These are phyloP conservation scores for Fundulus diaphanus DNA, from an alignment of 2,797 vertebrate genomes.

Conservation along the genomic window DNA sequence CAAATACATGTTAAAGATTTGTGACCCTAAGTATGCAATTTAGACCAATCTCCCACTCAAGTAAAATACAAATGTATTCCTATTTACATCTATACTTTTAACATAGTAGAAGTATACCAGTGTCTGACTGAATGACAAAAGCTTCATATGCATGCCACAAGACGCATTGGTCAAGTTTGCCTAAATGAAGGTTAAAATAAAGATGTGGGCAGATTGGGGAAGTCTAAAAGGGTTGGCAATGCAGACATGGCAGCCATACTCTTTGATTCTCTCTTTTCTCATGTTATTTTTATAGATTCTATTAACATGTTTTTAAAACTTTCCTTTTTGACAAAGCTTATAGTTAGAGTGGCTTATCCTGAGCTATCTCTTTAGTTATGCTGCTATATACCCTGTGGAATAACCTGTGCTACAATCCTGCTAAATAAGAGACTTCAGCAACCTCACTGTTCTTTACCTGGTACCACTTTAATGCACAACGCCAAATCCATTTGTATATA, in stretches of 20 bases:
- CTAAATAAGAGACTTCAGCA: no score
- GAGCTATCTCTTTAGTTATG: no score
- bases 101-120: neutral
- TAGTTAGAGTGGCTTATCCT: no score
- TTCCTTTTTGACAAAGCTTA: no score
- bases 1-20: neutral
- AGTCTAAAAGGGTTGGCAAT: neutral
- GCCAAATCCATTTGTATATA: no score
- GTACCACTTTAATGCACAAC: no score
- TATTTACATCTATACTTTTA: neutral
- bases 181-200: neutral
- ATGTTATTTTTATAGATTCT: neutral
- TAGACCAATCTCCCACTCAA: neutral
- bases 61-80: neutral
- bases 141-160: neutral
- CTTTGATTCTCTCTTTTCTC: neutral
- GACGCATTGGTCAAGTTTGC: neutral
- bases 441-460: no score
- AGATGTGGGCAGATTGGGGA: neutral
- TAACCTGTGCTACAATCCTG: no score
- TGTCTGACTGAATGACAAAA: neutral
- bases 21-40: neutral
- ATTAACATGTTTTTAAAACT: neutral
- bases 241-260: neutral
- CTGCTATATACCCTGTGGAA: no score